Evolutionary conservation across 1,140 invertebrate species (phyloP).

Genomic region (Heliconius hermathena): DNA sequence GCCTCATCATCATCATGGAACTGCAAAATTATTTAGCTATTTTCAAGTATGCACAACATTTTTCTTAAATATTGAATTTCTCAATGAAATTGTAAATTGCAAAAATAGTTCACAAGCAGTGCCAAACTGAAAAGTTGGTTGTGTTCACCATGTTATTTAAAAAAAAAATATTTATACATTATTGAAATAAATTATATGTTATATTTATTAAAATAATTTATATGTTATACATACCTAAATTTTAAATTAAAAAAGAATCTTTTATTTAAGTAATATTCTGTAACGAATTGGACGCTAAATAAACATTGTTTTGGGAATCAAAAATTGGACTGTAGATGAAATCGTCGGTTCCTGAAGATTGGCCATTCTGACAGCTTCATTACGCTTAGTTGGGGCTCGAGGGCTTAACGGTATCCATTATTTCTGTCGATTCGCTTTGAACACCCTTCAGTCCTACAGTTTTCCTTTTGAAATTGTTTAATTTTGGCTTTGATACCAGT

Average conservation of each 20-base stretch:
- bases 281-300: conserved; percentile 19
- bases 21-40: too few species aligned
- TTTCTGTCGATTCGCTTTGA: conserved; percentile 49
- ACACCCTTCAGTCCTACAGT: conserved; percentile 26
- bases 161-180: neutral
- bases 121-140: too few species aligned
- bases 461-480: conserved; percentile 38
- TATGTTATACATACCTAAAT: neutral
- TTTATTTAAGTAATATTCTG: conserved; percentile 20
- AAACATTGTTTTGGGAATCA: conserved; percentile 30
- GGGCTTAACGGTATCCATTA: conserved; percentile 56
- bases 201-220: too few species aligned
- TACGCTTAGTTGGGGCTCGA: conserved; percentile 49
- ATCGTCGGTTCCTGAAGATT: conserved; percentile 49
- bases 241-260: conserved; percentile 15
- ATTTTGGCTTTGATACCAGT: conserved; percentile 25
- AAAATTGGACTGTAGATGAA: conserved; percentile 45
- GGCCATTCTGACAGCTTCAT: conserved; percentile 59
- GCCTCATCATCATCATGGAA: too few species aligned
- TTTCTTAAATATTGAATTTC: too few species aligned
- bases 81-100: too few species aligned
- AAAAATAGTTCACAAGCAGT: too few species aligned
- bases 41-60: too few species aligned
- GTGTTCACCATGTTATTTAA: conserved; percentile 7
- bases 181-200: too few species aligned